Base-by-base conservation (phyloP, 2,888 invertebrate species). In the Serrognathus titanus region DNA sequence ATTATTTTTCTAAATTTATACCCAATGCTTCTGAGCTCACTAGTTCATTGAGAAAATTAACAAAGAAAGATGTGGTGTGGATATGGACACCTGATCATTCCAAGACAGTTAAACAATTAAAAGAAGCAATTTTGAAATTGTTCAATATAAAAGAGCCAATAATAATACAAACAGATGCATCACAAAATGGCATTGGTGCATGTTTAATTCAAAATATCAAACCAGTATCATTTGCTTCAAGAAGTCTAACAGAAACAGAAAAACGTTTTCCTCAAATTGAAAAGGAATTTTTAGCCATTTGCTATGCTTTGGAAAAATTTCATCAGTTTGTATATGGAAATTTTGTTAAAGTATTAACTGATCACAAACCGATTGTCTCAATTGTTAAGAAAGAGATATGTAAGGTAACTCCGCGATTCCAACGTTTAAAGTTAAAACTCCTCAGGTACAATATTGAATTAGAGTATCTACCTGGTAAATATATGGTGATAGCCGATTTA, bases 1-100 rank as follows among this genome's bases (percentile, higher is more conserved):
- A 51, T 20, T 62, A 38, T 47, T n/a, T 56, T 39, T 41, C 43
- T 12, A 54, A 57, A 51, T 58, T 62, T 51, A 20, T 60, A 6
- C 62, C 60, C 9, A 58, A 55, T 43, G 35, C 55, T 2, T 45
- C 61, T 11, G 24, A 51, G 8, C 46, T 49, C 6, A 59, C 58
- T 3, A 16, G 13, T 20, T 38, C 48, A n/a, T 46, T 46, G 12
- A 46, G 46, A 24, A 16, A 46, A n/a, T 46, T 11, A 13, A 13
- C 2, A 4, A 20, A 20, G 20, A 20, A 31, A n/a, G 48, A 35
- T 13, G 24, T 16, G 20, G 48, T 37, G 11, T 48, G 48, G 48
- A 6, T 2, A 35, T 48, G 48, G 48, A 12, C 35, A 7, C 8
- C 8, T 10, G n/a, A 41, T 10, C 11, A 48, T 9, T 35, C 35